Base-by-base conservation (phyloP, 64 coral and sea anemone genomes). In the Platygyra sinensis region DNA sequence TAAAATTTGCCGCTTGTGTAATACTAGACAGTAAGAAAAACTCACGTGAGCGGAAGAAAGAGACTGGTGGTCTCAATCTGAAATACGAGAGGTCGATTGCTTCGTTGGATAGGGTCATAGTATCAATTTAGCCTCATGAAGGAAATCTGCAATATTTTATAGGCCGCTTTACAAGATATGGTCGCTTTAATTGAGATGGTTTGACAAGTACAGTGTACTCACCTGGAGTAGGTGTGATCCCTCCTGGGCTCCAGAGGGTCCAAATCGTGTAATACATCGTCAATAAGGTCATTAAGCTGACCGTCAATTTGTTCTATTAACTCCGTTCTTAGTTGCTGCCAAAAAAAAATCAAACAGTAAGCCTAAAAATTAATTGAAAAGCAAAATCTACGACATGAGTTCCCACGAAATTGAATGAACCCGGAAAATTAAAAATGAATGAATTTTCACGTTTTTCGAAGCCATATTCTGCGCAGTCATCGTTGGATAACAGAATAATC, bases 241-340 rank as follows among this genome's bases (percentile, higher is more conserved):
- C 22, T n/a, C 2, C 9, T 51, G 0, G 81, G 63, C 25, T 85
- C 81, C 27, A 85, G 50, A 16, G 9, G 30, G 19, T 91, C 95
- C 12, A 91, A 65, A 73, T 92, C 92, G 80, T 91, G 84, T 24
- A 96, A 80, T 28, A 94, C 95, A 77, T 94, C 95, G n/a, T 96
- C 95, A 19, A 96, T 61, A 60, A 96, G 52, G 10, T 87, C 95
- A 59, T 87, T 90, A n/a, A 96, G 59, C 8, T 96, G 95, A 2
- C 95, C 92, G 19, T 96, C 95, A 33, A 96, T 90, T 38, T 96
- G 95, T 83, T 96, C 95, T 14, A 96, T 31, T 10, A 96, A 54
- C 30, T 89, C 95, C 22, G 91, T 60, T 89, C 89, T 92, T 74
- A 93, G 85, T 90, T 96, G 88, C 95, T 96, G 51, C 77, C 89